Evolutionary conservation across 1,140 invertebrate species (phyloP), one percentile per base, ranked within the genome.

Genomic region (Cylas formicarius): DNA sequence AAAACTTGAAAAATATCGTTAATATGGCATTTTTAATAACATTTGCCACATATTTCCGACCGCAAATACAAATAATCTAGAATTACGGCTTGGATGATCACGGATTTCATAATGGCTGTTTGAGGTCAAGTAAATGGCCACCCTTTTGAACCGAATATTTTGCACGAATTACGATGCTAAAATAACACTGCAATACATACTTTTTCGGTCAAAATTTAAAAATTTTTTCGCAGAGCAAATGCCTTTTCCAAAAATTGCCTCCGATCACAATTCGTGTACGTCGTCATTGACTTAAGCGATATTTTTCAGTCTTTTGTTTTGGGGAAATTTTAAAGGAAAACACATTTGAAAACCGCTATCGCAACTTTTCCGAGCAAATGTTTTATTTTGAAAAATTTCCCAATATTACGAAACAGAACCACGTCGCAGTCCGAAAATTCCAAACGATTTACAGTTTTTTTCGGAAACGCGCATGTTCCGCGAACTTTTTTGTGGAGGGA

Each of bases 1-100:
- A 20, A 38, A 45, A 48, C 35, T 23, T 11, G 13, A 40, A 44
- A 52, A 52, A 48, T 52, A 52, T 43, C 43, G 50, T 42, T 40
- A 48, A 52, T 48, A 34, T 33, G 13, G 13, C 4, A 24, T 18
- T 52, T 48, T 52, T 17, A 45, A 27, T 18, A 28, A 11, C 17
- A 48, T 34, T 48, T 28, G 22, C 18, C 19, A 16, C 17, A 33
- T 17, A 39, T 39, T 18, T 29, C 17, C 11, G 4, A 5, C 26
- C 1, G 17, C 32, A 46, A 32, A 23, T 20, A 6, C 4, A 9
- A 9, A 3, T 32, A 39, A 39, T 16, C 23, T n/a, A 6, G 24
- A n/a, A 37, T 17, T 20, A 26, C 20, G 5, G 18, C 6, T 39
- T 18, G 6, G 44, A 38, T 39, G 35, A 21, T 18, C 20, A 19